Conservation (phyloP, 2,888 invertebrate genomes). For the Aporophyla lueneburgensis region DNA sequence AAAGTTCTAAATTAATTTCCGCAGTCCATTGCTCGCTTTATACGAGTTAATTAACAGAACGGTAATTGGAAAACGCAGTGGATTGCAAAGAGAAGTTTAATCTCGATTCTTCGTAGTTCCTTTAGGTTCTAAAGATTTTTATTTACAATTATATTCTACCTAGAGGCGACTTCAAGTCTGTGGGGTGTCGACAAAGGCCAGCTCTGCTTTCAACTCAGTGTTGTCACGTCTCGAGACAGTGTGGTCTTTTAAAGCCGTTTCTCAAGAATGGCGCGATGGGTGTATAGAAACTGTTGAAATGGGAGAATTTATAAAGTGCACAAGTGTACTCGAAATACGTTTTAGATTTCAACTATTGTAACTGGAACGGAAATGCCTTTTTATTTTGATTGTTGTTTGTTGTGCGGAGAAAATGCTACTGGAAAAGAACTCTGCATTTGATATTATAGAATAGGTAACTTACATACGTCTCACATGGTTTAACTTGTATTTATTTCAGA, state of each 20-base stretch:
- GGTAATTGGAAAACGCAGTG: conserved; percentile 49
- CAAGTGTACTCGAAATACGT: conserved; percentile 44
- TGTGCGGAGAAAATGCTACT: conserved; percentile 10
- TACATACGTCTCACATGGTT: not conserved
- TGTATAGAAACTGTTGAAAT: conserved; percentile 55
- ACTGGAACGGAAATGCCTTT: conserved; percentile 29
- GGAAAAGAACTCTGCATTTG: conserved; percentile 9
- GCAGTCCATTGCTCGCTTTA: conserved; percentile 48
- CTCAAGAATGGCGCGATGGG: conserved; percentile 39
- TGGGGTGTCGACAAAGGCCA: conserved; percentile 55
- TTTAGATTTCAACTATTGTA: conserved; percentile 39
- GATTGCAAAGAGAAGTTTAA: conserved; percentile 49
- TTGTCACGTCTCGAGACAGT: conserved; percentile 45
- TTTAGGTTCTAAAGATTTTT: conserved; percentile 55
- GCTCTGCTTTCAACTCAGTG: conserved; percentile 46
- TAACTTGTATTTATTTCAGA: not conserved
- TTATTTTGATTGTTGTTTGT: conserved; percentile 38
- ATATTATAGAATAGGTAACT: not conserved
- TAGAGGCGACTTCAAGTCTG: conserved; percentile 62
- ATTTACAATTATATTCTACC: conserved; percentile 65
- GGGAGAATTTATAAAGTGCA: conserved; percentile 47
- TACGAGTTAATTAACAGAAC: conserved; percentile 41
- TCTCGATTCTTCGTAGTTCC: conserved; percentile 41
- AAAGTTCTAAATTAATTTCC: conserved; percentile 46
- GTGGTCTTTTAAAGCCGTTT: conserved; percentile 48